phyloP scores from a whole-genome alignment of 2,113 vertebrate genomes.

The Nothobranchius kuhntae region DNA sequence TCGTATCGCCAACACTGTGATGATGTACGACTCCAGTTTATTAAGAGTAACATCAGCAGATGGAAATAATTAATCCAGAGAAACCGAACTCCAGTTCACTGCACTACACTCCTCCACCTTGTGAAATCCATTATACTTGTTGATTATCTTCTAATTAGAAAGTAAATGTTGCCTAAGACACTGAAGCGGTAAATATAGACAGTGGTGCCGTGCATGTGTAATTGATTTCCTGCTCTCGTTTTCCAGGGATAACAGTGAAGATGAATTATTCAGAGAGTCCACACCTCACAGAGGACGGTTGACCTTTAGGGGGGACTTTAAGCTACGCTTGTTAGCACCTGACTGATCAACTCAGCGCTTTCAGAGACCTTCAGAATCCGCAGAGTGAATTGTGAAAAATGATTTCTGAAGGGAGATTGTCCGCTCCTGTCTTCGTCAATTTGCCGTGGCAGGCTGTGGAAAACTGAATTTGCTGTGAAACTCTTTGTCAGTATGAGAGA shows the following conservation, averaged over 20 bases:
- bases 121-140: constrained; percentile 60
- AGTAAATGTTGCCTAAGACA: constrained; percentile 46
- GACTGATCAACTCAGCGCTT: constrained; percentile 27
- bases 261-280: constrained; percentile 60
- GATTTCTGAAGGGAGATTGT: neutral
- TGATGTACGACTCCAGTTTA: neutral
- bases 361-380: neutral
- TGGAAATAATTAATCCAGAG: constrained; percentile 18
- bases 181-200: constrained; percentile 37
- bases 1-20: neutral
- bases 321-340: constrained; percentile 44
- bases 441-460: constrained; percentile 7
- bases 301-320: constrained; percentile 58
- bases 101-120: constrained; percentile 29
- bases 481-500: constrained; percentile 10
- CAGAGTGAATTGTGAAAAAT: constrained; percentile 10
- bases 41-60: constrained; percentile 13
- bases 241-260: constrained; percentile 44
- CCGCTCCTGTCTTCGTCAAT: neutral
- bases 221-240: constrained; percentile 60
- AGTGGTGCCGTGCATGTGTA: constrained; percentile 27
- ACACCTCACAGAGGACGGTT: constrained; percentile 39
- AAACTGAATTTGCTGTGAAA: constrained; percentile 41
- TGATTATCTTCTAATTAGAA: constrained; percentile 60
- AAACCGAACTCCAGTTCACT: constrained; percentile 2